Evolutionary conservation across 2,888 invertebrate species (phyloP).

Genomic region (Drosophila algonquin): DNA sequence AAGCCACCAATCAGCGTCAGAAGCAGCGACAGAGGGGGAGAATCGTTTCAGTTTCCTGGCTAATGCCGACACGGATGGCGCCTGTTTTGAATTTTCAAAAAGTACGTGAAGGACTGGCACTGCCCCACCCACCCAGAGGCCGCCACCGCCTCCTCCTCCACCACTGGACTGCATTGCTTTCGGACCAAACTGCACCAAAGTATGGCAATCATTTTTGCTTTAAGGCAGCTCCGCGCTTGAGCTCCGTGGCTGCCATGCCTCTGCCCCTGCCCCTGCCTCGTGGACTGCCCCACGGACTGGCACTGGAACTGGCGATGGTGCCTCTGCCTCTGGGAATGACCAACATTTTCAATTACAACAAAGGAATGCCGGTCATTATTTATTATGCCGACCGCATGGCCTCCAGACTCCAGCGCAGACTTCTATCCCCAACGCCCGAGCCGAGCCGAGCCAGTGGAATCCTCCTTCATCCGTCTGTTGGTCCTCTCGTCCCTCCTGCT

Average conservation of each 20-base stretch:
- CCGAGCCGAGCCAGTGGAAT: neutral
- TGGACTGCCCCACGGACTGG: constrained; percentile 5
- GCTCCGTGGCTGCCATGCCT: constrained; percentile 46
- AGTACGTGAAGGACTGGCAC: constrained; percentile 66
- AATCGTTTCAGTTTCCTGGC: constrained; percentile 47
- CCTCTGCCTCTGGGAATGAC: constrained; percentile 68
- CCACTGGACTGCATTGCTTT: constrained; percentile 42
- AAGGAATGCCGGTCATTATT: constrained; percentile 81
- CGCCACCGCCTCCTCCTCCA: neutral
- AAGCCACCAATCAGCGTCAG: constrained; percentile 79
- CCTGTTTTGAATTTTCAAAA: constrained; percentile 80
- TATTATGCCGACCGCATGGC: constrained; percentile 80
- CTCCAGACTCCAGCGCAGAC: constrained; percentile 49
- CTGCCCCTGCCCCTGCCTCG: constrained; percentile 28
- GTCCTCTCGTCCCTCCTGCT: neutral
- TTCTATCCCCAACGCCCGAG: constrained; percentile 3
- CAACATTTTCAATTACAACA: constrained; percentile 82
- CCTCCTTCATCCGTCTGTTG: neutral
- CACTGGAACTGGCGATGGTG: neutral
- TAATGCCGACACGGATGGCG: constrained; percentile 71
- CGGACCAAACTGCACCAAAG: constrained; percentile 71
- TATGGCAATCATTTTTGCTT: constrained; percentile 82
- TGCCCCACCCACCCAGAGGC: neutral
- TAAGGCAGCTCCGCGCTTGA: constrained; percentile 61
- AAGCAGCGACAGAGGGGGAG: constrained; percentile 41